Evolutionary conservation across 2,113 vertebrate species (phyloP), one percentile per base, ranked within the genome.

Genomic region (Turnix velox): DNA sequence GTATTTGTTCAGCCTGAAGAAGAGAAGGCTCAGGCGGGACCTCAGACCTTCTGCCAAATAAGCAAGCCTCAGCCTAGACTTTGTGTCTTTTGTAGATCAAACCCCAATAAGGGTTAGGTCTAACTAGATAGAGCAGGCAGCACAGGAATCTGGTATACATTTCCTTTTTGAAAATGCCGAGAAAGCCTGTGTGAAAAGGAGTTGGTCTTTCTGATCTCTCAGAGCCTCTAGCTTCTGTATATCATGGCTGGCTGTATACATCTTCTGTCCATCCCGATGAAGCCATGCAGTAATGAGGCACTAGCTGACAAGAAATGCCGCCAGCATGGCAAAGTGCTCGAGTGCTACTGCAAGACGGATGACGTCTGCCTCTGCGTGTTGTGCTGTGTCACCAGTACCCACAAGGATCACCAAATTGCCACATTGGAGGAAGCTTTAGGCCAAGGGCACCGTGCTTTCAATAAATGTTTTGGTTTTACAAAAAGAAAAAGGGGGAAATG

Each of bases 291-390:
- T 2, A n/a, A 11, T 14, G 94, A 72, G 19, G 83, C 96, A 67
- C 87, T 98, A 96, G 98, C 98, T 16, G 89, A 98, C 55, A 98
- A 98, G 92, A 98, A 96, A 58, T 98, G 98, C 78, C 92, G 95
- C 6, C 97, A 98, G 96, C 98, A 98, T 31, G 95, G 98, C 96
- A 98, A 98, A 52, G 94, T 97, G 48, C 96, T 98, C 96, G 98
- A 99, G 92, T 97, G 98, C 66, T 98, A 97, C 96, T 98, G 98
- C 18, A 51, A 71, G 75, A 96, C 90, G 0, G 98, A 98, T 51
- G 91, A 93, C 24, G 95, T 94, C 79, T 98, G 98, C 28, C 91
- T 98, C 96, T 99, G 98, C 8, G 72, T 98, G 55, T 88, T 98
- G 76, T 98, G 98, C 76, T 87, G 96, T 22, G 11, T 94, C 9